Conservation (phyloP, 2,888 invertebrate species). For the Bombyx huttoni region DNA sequence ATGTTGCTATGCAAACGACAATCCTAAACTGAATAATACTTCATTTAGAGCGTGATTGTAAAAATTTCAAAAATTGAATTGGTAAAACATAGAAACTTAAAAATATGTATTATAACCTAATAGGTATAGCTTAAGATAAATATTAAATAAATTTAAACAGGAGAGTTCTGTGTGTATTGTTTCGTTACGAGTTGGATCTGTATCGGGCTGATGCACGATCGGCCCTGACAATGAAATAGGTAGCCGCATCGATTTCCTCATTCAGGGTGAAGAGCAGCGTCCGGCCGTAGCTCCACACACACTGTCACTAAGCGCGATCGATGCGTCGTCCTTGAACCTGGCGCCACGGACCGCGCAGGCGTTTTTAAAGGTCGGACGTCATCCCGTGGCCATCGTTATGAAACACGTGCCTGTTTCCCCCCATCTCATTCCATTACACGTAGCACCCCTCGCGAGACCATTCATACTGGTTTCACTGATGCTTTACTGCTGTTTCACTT, state of each 20-base stretch:
- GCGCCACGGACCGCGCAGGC: constrained; percentile 38
- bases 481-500: constrained; percentile 15
- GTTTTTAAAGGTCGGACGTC: constrained; percentile 51
- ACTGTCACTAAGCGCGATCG: constrained; percentile 44
- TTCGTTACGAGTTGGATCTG: background rate
- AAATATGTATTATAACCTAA: background rate
- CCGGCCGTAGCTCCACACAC: constrained; percentile 43
- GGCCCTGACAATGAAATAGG: constrained; percentile 39
- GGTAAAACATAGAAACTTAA: too few species aligned
- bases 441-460: constrained; percentile 17
- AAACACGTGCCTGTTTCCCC: constrained; percentile 34
- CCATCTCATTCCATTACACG: constrained; percentile 14
- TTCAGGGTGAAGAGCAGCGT: constrained; percentile 31
- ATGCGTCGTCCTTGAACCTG: constrained; percentile 61
- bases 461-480: constrained; percentile 38
- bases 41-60: too few species aligned
- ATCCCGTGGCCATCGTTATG: constrained; percentile 59
- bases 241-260: constrained; percentile 31
- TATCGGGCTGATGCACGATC: constrained; percentile 3
- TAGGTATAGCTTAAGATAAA: background rate
- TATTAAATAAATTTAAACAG: too few species aligned
- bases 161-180: background rate
- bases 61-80: too few species aligned
- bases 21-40: too few species aligned
- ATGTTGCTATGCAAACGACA: too few species aligned